Conservation (phyloP, 2,797 vertebrate genomes). For the Melanogrammus aeglefinus region DNA sequence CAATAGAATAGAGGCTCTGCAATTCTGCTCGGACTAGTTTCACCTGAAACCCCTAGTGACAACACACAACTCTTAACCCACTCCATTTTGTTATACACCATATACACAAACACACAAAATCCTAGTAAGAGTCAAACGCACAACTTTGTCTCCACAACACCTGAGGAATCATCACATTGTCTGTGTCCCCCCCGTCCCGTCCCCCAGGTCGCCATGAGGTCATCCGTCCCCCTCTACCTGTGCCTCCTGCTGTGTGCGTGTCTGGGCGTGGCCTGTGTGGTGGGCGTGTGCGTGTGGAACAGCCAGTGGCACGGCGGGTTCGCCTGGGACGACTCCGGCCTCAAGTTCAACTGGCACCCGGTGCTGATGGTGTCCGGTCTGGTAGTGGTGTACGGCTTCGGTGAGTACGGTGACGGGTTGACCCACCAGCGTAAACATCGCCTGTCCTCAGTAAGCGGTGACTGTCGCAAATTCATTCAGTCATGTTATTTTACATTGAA, state of each 20-base stretch:
- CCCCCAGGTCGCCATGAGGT: constrained; percentile 59
- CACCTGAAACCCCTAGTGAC: background rate
- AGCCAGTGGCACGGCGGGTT: constrained; percentile 80
- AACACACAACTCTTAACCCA: no score
- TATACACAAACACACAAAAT: no score
- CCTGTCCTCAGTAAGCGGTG: background rate
- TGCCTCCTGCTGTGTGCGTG: constrained; percentile 67
- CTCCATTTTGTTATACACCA: no score
- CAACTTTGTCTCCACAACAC: no score
- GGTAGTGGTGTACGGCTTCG: constrained; percentile 85
- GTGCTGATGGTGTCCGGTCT: constrained; percentile 87
- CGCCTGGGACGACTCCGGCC: constrained; percentile 74
- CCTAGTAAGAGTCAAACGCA: no score
- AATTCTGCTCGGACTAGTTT: background rate
- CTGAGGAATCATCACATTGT: background rate
- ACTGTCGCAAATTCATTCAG: background rate
- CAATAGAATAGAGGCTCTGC: no score
- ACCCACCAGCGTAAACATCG: background rate
- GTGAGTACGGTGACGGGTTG: constrained; percentile 62
- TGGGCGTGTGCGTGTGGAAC: constrained; percentile 77
- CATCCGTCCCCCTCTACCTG: constrained; percentile 67
- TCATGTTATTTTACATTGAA: background rate
- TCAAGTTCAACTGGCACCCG: constrained; percentile 91
- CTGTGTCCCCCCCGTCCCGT: background rate
- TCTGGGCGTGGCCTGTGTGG: constrained; percentile 77